A percentile compares a stretch with the other conserved stretches of the same genome.
Conservation (phyloP, 2,888 invertebrate species). For the Invenusta paracnida region DNA sequence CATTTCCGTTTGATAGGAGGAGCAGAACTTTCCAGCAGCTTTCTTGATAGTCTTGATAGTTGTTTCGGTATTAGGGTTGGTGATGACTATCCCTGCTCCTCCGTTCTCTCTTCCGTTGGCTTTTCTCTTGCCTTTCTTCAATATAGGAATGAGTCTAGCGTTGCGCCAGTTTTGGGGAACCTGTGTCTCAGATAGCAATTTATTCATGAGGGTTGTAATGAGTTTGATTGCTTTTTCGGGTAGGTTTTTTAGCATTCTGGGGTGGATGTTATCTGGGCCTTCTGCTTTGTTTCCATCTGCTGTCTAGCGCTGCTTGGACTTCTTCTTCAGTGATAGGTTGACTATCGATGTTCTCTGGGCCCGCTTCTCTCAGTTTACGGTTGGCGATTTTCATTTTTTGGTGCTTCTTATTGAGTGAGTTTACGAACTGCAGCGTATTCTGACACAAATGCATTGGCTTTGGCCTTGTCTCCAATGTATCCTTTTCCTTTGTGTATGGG, state of each 20-base stretch:
- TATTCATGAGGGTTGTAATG: no score
- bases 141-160: no score
- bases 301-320: neutral
- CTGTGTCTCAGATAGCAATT: no score
- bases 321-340: neutral
- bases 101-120: no score
- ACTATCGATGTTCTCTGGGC: neutral
- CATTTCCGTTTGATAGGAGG: no score
- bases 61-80: no score
- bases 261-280: neutral
- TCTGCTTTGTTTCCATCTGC: neutral
- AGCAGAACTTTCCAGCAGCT: no score
- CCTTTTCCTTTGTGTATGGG: neutral
- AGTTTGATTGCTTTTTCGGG: no score
- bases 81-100: no score
- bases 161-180: no score
- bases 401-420: neutral
- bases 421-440: neutral
- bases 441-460: neutral
- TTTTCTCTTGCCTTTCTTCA: neutral
- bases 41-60: no score
- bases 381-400: neutral
- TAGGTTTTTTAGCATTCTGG: neutral
- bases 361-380: neutral
- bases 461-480: neutral